phyloP scores from a whole-genome alignment of 2,888 invertebrate genomes.

The Hydropsyche betteni region DNA sequence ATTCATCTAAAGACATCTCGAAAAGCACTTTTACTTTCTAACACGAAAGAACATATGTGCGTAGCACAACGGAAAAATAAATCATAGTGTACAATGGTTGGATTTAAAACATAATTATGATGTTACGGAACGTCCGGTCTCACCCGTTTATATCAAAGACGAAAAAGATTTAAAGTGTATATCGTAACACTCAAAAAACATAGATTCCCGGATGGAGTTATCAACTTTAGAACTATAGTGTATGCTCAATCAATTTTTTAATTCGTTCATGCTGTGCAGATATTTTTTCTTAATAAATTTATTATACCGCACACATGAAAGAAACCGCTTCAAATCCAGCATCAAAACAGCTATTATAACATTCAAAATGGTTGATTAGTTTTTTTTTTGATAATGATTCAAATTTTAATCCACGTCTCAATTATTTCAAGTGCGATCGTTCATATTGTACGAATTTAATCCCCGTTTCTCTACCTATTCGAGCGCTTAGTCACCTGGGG shows the following conservation, averaged over 20 bases:
- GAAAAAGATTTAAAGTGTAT: slow-evolving; percentile 9
- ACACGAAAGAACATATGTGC: background rate
- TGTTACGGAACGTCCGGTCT: slow-evolving; percentile 31
- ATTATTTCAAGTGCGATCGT: background rate
- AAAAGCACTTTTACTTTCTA: background rate
- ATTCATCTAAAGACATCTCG: slow-evolving; percentile 39
- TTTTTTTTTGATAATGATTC: slow-evolving; percentile 4
- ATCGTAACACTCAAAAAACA: background rate
- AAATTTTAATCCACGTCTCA: slow-evolving; percentile 2
- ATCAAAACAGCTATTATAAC: slow-evolving; percentile 2
- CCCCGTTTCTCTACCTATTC: too few species aligned
- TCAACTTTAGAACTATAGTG: slow-evolving; percentile 10
- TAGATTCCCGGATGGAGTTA: slow-evolving; percentile 22
- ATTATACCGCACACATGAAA: slow-evolving; percentile 5
- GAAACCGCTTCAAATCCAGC: background rate
- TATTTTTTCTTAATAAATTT: slow-evolving; percentile 7
- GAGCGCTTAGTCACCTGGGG: slow-evolving; percentile 19
- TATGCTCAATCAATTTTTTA: slow-evolving; percentile 24
- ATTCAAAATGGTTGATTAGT: background rate
- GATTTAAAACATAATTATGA: slow-evolving; percentile 25
- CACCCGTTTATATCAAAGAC: slow-evolving; percentile 13
- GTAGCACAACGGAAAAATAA: slow-evolving; percentile 23
- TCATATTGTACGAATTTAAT: background rate
- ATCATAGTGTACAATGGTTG: slow-evolving; percentile 12
- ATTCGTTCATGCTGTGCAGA: slow-evolving; percentile 12